Evolutionary conservation across 2,113 vertebrate species (phyloP).

Genomic region (Ia io): DNA sequence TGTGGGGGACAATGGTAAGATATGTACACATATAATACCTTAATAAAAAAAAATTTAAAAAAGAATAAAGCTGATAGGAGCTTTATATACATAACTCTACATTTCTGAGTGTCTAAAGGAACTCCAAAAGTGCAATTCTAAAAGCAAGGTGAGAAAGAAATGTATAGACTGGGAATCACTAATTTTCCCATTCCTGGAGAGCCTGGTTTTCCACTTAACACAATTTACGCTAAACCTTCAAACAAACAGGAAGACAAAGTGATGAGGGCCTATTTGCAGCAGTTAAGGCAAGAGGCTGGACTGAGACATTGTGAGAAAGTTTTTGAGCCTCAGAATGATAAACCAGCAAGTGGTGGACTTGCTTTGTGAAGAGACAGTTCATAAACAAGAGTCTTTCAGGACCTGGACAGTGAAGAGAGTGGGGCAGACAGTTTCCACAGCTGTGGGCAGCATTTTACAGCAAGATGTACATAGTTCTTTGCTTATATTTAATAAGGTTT

Average conservation of each 20-base stretch:
- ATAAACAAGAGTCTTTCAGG: slow-evolving; percentile 99
- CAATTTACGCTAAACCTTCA: slow-evolving; percentile 91
- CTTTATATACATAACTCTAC: slow-evolving; percentile 95
- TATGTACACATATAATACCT: too few species aligned
- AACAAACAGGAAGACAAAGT: slow-evolving; percentile 90
- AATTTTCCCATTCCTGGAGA: slow-evolving; percentile 99
- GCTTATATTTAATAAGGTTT: slow-evolving; percentile 76
- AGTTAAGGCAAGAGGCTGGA: slow-evolving; percentile 96
- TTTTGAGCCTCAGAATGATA: slow-evolving; percentile 97
- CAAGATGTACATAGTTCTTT: slow-evolving; percentile 70
- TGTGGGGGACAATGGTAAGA: too few species aligned
- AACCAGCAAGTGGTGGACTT: slow-evolving; percentile 99
- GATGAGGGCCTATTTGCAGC: slow-evolving; percentile 97
- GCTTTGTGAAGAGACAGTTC: slow-evolving; percentile 99
- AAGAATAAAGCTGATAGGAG: slow-evolving; percentile 99
- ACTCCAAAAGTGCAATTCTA: slow-evolving; percentile 98
- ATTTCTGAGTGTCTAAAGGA: slow-evolving; percentile 99
- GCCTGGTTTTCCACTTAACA: slow-evolving; percentile 97
- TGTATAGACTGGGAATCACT: slow-evolving; percentile 98
- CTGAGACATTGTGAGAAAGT: slow-evolving; percentile 96
- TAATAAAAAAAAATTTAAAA: too few species aligned
- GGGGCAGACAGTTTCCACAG: neutral
- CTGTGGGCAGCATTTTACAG: slow-evolving; percentile 1
- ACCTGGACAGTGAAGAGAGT: slow-evolving; percentile 89
- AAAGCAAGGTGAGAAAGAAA: slow-evolving; percentile 96